phyloP scores from a whole-genome alignment of 2,888 invertebrate species.

The Anaspis maculata region DNA sequence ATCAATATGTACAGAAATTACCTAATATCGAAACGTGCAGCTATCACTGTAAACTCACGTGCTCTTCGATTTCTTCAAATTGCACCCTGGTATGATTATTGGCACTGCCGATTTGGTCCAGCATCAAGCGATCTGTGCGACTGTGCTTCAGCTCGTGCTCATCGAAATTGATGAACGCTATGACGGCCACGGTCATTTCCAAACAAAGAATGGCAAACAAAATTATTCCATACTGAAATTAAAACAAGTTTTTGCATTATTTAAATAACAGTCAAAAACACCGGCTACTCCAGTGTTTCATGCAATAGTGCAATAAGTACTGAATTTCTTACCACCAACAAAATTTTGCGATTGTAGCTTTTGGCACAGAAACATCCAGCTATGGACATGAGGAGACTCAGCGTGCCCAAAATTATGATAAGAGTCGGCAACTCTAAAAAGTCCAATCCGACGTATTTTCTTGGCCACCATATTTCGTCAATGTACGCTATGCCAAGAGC shows the following conservation, averaged over 20 bases:
- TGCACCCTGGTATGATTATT: no score
- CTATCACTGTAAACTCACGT: slow-evolving; percentile 25
- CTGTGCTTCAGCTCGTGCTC: slow-evolving; percentile 33
- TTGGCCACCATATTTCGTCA: slow-evolving; percentile 23
- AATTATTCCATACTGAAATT: slow-evolving; percentile 57
- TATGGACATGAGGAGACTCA: slow-evolving; percentile 41
- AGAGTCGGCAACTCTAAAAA: slow-evolving; percentile 49
- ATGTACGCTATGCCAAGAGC: slow-evolving; percentile 25
- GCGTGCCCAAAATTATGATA: slow-evolving; percentile 56
- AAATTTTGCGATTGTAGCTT: slow-evolving; percentile 19
- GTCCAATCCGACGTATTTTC: slow-evolving; percentile 20
- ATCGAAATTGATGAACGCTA: slow-evolving; percentile 48
- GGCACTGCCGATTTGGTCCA: slow-evolving; percentile 15
- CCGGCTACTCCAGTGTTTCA: not conserved
- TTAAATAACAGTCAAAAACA: slow-evolving; percentile 1
- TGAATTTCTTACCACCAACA: slow-evolving; percentile 19
- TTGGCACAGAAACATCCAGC: slow-evolving; percentile 26
- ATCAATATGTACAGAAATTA: slow-evolving; percentile 4
- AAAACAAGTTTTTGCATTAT: not conserved
- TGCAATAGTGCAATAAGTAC: no score
- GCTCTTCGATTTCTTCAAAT: slow-evolving; percentile 19
- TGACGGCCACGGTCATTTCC: slow-evolving; percentile 56
- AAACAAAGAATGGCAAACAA: slow-evolving; percentile 57
- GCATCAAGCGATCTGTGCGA: slow-evolving; percentile 18
- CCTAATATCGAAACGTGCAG: slow-evolving; percentile 2